Percentiles rank a stretch among this genome's conserved stretches.
Evolutionary conservation across 2,888 invertebrate genomes (phyloP).

Genomic region (Perdita meconis): DNA sequence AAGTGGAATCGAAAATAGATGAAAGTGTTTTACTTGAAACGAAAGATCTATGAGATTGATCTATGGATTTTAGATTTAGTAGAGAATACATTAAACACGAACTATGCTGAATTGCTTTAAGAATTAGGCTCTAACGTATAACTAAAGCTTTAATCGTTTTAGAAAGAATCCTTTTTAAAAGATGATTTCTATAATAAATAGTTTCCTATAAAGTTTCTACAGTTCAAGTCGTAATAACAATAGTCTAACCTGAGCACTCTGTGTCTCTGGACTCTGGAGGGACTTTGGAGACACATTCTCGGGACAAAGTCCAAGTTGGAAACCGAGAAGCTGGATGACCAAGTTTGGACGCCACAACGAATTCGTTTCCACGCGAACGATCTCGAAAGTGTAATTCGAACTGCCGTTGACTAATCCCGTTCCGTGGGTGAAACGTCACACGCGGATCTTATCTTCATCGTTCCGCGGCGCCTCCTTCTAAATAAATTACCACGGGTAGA

Average conservation of each 20-base stretch:
- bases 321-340: slow-evolving; percentile 32
- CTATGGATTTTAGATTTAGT: too few species aligned
- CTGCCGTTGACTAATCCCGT: slow-evolving; percentile 36
- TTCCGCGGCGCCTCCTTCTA: not conserved
- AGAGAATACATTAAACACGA: too few species aligned
- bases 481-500: slow-evolving; percentile 13
- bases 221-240: too few species aligned
- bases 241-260: not conserved
- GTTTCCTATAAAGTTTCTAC: too few species aligned
- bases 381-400: slow-evolving; percentile 38
- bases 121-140: too few species aligned
- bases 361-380: slow-evolving; percentile 13
- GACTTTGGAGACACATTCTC: not conserved
- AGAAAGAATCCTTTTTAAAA: too few species aligned
- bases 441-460: slow-evolving; percentile 21
- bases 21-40: too few species aligned
- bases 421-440: slow-evolving; percentile 13
- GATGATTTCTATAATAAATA: too few species aligned
- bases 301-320: slow-evolving; percentile 31
- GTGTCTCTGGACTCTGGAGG: not conserved
- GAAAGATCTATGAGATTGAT: too few species aligned
- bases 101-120: too few species aligned
- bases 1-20: too few species aligned
- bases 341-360: slow-evolving; percentile 39
- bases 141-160: too few species aligned